Conservation (phyloP, 1,140 invertebrate genomes). For the Marisa cornuarietis region DNA sequence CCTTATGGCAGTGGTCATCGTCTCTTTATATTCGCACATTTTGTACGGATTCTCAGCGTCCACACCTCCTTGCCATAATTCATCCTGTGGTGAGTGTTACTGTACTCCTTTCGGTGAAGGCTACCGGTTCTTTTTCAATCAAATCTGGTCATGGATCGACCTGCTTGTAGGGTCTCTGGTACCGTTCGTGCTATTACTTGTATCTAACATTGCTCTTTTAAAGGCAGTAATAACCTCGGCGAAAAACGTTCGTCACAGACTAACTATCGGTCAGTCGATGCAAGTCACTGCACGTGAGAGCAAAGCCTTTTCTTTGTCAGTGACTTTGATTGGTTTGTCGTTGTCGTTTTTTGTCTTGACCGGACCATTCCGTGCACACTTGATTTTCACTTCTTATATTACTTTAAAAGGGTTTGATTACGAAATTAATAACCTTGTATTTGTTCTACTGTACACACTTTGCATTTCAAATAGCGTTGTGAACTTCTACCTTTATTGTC, state of each 20-base stretch:
- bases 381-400: not conserved
- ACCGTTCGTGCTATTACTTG: not conserved
- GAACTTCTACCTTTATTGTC: slow-evolving; percentile 30
- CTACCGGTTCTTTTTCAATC: slow-evolving; percentile 22
- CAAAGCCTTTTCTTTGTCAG: slow-evolving; percentile 20
- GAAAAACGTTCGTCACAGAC: not conserved
- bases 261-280: not conserved
- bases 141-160: slow-evolving; percentile 42
- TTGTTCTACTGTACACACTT: not conserved
- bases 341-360: slow-evolving; percentile 32
- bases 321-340: slow-evolving; percentile 32
- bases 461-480: slow-evolving; percentile 21
- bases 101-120: not conserved
- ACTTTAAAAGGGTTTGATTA: too few species aligned
- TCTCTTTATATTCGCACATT: slow-evolving; percentile 22
- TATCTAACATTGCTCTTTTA: not conserved
- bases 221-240: not conserved
- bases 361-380: slow-evolving; percentile 29
- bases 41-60: slow-evolving; percentile 29
- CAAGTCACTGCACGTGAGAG: not conserved
- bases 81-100: not conserved
- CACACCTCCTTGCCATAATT: slow-evolving; percentile 12
- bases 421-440: too few species aligned
- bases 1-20: slow-evolving; percentile 7
- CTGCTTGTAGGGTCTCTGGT: not conserved